Percentiles rank a stretch among this genome's conserved stretches.
phyloP scores from a whole-genome alignment of 2,888 invertebrate genomes.

The Halictus ligatus region DNA sequence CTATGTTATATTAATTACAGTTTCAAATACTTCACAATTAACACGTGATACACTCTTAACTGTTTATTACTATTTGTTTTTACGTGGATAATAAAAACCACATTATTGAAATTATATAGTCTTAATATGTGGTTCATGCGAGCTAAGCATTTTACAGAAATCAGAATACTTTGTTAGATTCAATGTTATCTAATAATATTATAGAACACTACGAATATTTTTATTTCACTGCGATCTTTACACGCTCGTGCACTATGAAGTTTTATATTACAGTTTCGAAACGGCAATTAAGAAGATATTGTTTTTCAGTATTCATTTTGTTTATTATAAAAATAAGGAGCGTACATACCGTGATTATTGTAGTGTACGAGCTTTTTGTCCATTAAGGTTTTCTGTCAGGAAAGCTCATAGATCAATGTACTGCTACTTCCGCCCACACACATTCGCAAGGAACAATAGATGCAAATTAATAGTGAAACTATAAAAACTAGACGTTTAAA shows the following conservation, averaged over 20 bases:
- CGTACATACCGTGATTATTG: conserved; percentile 33
- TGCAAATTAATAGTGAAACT: neutral
- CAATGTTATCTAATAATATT: neutral
- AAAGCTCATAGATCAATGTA: neutral
- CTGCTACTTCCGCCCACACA: conserved; percentile 1
- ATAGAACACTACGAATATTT: neutral
- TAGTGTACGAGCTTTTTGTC: conserved; percentile 28
- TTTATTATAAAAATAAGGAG: neutral
- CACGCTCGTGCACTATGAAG: neutral
- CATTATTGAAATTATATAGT: neutral
- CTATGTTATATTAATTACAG: neutral
- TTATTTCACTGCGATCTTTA: neutral
- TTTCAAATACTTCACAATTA: neutral
- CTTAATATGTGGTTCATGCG: neutral
- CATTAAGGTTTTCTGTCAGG: conserved; percentile 32
- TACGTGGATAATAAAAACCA: too few species aligned
- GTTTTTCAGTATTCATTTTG: neutral
- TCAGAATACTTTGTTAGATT: too few species aligned
- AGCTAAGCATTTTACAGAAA: neutral
- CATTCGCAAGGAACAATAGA: neutral
- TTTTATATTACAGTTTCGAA: neutral
- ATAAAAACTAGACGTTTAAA: neutral
- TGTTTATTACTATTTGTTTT: neutral
- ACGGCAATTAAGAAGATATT: neutral
- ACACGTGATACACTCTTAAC: neutral